Base-by-base conservation (phyloP, 1,140 invertebrate species). In the Drosophila ananassae region DNA sequence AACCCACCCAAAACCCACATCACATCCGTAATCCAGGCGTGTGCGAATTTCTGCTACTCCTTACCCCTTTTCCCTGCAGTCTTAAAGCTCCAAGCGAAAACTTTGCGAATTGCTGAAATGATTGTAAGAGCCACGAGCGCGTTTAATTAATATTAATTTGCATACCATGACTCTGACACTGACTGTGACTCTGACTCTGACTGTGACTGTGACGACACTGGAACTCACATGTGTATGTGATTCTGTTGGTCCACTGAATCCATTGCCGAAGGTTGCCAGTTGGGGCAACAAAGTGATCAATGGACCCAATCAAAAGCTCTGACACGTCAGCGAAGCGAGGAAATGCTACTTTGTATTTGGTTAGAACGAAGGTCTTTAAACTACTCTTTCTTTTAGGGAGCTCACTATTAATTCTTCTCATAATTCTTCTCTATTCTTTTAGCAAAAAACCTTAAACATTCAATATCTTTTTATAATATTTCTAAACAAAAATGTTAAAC, bases 61-160 rank as follows among this genome's bases (percentile, higher is more conserved):
- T 32, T 17, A 17, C 32, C 59, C 58, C 62, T 32, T 32, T 25
- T 51, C 21, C 21, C 39, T 13, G 12, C 12, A 44, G 3, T 13
- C 13, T 3, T 22, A 0, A 48, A 48, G 37, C 21, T 46, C 12
- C 51, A 51, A 34, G 52, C 44, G 50, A 37, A 59, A 63, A 41
- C 51, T 60, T 54, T 53, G 39, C 75, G 53, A 78, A 80, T 80
- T 76, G 41, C 41, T 76, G 62, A 81, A 80, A 60, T 66, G 71
- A 34, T 66, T 32, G 54, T 22, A 21, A 39, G 41, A 51, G 46
- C 48, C 37, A 61, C 21, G 44, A 56, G 60, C 51, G 39, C 74
- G 54, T 69, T 64, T 87, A 85, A 85, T 85, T 87, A 85, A 82
- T 85, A 87, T 85, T 87, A 87, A 85, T 85, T 85, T 82, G 82